Conservation (phyloP, 1,140 invertebrate species). For the Drosophila kurseongensis region DNA sequence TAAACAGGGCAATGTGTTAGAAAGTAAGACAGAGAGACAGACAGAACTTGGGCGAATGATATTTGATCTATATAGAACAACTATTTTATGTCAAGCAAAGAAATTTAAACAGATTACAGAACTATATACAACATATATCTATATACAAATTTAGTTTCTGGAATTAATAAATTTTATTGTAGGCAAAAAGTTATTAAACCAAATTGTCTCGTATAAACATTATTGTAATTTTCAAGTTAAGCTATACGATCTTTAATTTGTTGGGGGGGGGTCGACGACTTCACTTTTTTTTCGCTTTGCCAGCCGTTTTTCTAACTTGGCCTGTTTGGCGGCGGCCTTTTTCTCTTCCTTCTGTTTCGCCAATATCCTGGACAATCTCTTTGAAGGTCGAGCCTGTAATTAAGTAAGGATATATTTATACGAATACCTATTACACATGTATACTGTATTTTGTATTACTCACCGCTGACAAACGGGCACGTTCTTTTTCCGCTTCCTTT, state of each 20-base stretch:
- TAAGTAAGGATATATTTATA: neutral
- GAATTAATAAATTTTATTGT: constrained; percentile 82
- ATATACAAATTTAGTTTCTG: constrained; percentile 81
- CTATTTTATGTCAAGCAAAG: constrained; percentile 65
- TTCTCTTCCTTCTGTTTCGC: constrained; percentile 1
- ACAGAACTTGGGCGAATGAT: constrained; percentile 37
- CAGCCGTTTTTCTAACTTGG: neutral
- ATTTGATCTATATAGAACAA: constrained; percentile 47
- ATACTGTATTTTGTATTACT: neutral
- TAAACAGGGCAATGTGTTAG: constrained; percentile 63
- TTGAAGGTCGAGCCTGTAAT: constrained; percentile 12
- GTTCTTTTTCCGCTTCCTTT: neutral
- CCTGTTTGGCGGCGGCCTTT: constrained; percentile 3
- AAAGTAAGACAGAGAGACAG: constrained; percentile 56
- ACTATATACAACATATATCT: constrained; percentile 76
- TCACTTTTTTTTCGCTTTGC: constrained; percentile 1
- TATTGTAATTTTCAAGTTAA: neutral
- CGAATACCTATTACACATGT: too few relatives aligned
- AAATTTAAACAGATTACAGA: constrained; percentile 56
- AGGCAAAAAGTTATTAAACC: constrained; percentile 55
- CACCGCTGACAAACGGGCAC: constrained; percentile 10
- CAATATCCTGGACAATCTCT: constrained; percentile 10
- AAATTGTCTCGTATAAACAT: constrained; percentile 12
- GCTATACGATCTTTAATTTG: neutral
- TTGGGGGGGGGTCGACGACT: too few relatives aligned